Conservation (phyloP, 2,113 vertebrate species). For the Epinephelus cyanopodus region DNA sequence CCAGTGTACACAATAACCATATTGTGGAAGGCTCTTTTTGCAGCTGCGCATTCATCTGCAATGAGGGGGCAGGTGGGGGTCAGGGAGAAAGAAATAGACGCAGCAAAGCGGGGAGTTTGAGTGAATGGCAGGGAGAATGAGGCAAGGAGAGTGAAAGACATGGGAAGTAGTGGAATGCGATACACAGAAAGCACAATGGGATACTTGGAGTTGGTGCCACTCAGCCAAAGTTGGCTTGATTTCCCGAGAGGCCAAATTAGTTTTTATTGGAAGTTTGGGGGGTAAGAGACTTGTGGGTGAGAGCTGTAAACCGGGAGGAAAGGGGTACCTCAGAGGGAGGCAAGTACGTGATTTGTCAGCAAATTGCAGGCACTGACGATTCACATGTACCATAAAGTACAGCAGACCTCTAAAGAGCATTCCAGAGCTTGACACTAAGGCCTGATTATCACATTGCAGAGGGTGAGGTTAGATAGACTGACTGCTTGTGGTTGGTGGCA, state of each 20-base stretch:
- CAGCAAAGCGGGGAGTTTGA: neutral
- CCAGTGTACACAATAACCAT: slow-evolving; percentile 44
- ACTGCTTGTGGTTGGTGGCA: slow-evolving; percentile 38
- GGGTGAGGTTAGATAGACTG: slow-evolving; percentile 28
- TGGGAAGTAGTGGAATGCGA: slow-evolving; percentile 24
- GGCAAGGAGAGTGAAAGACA: neutral
- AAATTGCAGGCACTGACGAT: slow-evolving; percentile 51
- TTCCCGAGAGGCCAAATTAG: slow-evolving; percentile 74
- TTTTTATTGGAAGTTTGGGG: slow-evolving; percentile 71
- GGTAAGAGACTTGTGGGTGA: slow-evolving; percentile 47
- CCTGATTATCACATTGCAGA: slow-evolving; percentile 43
- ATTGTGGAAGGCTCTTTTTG: slow-evolving; percentile 37
- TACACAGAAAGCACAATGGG: slow-evolving; percentile 56
- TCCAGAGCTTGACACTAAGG: slow-evolving; percentile 18
- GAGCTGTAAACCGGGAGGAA: slow-evolving; percentile 37
- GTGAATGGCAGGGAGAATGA: slow-evolving; percentile 40
- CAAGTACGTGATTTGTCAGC: slow-evolving; percentile 76
- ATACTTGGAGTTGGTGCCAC: slow-evolving; percentile 66
- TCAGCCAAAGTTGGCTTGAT: slow-evolving; percentile 57
- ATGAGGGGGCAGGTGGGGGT: slow-evolving; percentile 43
- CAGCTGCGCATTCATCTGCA: slow-evolving; percentile 56
- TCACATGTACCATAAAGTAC: slow-evolving; percentile 51
- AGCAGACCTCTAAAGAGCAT: slow-evolving; percentile 48
- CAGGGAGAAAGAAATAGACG: slow-evolving; percentile 8
- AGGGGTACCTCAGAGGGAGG: slow-evolving; percentile 45